Evolutionary conservation across 1,140 invertebrate species (phyloP), one percentile per base, ranked within the genome.

Genomic region (Drosophila rhopaloa): DNA sequence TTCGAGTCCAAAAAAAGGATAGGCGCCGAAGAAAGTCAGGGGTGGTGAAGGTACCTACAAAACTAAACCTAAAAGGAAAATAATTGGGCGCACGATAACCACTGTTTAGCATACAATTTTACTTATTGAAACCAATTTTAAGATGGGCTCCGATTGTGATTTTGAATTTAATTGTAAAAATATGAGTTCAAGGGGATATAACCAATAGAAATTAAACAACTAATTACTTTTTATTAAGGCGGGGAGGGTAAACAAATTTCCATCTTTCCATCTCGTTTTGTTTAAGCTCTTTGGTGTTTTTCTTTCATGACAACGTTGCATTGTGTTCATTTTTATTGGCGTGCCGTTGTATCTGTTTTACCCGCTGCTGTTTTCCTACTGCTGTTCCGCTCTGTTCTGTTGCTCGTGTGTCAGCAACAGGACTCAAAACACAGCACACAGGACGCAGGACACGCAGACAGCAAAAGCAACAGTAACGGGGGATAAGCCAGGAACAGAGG

Each of bases 361-460:
- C 37, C 37, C 38, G 29, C 50, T 40, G 51, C 37, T 29, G 35
- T 55, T 13, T 8, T 57, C 37, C 32, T 76, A 47, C 43, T 77
- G 53, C 43, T 65, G 19, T 6, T 6, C 10, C 24, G 44, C 13
- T 29, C 13, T 32, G 16, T 47, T 48, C 47, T 48, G 27, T 48
- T 76, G 66, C 59, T 72, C 24, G 55, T 71, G 55, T 60, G 77
- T 24, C 81, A 84, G 81, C 81, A 84, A 84, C 81, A 84, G 81
- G 81, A 84, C 76, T 72, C 8, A 44, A n/a, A 5, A 46, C 47
- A 37, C 35, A 37, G 9, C 4, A 11, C 35, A n/a, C 24, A 32
- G 47, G 27, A 16, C 16, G 19, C 19, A 47, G 46, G 27, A 48
- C 56, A 71, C 70, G 48, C 80, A 82, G 59, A 44, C 53, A 59